phyloP scores from a whole-genome alignment of 2,888 invertebrate species.

The Ochropacha duplaris region DNA sequence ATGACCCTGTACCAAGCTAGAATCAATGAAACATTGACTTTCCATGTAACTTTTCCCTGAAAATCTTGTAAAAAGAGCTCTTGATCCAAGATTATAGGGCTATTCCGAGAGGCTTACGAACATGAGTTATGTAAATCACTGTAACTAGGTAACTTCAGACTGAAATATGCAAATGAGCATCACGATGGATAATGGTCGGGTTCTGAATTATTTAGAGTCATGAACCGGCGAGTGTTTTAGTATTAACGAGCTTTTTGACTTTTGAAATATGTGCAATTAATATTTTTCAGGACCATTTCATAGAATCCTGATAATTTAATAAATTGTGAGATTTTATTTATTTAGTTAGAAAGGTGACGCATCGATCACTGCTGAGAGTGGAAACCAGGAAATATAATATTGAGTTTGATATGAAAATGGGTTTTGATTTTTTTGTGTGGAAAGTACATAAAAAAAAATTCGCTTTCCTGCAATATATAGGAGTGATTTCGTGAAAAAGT shows the following conservation, averaged over 20 bases:
- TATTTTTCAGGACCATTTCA: neutral
- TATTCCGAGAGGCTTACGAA: slow-evolving; percentile 28
- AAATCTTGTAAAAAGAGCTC: slow-evolving; percentile 16
- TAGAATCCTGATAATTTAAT: no score
- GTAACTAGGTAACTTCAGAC: slow-evolving; percentile 22
- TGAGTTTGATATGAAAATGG: no score
- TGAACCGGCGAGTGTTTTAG: slow-evolving; percentile 16
- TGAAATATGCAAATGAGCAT: slow-evolving; percentile 34
- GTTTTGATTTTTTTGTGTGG: no score
- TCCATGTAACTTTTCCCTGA: neutral
- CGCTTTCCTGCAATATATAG: no score
- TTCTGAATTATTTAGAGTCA: slow-evolving; percentile 30
- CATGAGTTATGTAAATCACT: slow-evolving; percentile 44
- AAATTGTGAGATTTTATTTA: no score
- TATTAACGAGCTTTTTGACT: slow-evolving; percentile 1
- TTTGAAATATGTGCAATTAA: neutral
- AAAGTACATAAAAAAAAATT: no score
- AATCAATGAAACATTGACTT: neutral
- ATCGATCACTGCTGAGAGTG: no score
- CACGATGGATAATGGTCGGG: slow-evolving; percentile 14
- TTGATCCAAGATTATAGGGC: slow-evolving; percentile 24
- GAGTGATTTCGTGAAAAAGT: no score
- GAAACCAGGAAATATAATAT: no score
- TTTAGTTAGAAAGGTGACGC: no score
- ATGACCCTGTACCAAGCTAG: no score